Base-by-base conservation (phyloP, 2,113 vertebrate genomes). In the Tautogolabrus adspersus region DNA sequence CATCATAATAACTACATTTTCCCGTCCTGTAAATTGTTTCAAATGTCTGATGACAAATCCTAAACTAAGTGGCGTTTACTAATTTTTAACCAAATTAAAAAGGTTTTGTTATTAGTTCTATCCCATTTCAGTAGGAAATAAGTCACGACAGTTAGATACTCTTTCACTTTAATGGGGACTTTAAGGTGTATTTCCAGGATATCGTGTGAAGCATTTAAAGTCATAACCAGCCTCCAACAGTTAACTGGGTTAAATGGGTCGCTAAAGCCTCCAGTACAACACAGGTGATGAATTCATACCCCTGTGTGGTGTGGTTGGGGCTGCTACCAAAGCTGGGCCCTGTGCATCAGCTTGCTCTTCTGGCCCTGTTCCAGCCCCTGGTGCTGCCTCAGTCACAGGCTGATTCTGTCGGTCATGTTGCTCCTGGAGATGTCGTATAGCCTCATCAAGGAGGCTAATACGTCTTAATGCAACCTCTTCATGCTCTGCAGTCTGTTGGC, bases 371-470 rank as follows among this genome's bases (percentile, higher is more conserved):
- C 26, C 77, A 23, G 64, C 49, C 8, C 13, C 70, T 0, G 16
- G 47, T 0, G 1, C 64, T 11, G 71, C 40, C 0, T 91, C 95
- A 1, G 88, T 87, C 37, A 86, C 94, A 0, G 72, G 69, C 19
- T 34, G 93, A 42, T 21, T 77, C 26, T 91, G 94, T 40, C 94
- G 92, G 83, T 97, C 97, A 74, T 97, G 97, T 0, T 96, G 92
- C 61, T 95, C 88, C 79, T 96, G 97, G 0, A 99, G 90, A 21
- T 96, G 94, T 26, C 96, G 91, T 80, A 99, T 99, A 87, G 96
- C 96, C 16, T 96, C 94, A 54, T 99, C 97, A 65, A 98, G 95
- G 75, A 96, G 87, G 73, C 91, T 97, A 78, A 64, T 81, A n/a
- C 93, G 90, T 47, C 97, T 90, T 11, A 72, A 88, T 0, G 93